Conservation (phyloP, 53 echinoderm and acorn worm genomes). For the Echinometra lucunter region DNA sequence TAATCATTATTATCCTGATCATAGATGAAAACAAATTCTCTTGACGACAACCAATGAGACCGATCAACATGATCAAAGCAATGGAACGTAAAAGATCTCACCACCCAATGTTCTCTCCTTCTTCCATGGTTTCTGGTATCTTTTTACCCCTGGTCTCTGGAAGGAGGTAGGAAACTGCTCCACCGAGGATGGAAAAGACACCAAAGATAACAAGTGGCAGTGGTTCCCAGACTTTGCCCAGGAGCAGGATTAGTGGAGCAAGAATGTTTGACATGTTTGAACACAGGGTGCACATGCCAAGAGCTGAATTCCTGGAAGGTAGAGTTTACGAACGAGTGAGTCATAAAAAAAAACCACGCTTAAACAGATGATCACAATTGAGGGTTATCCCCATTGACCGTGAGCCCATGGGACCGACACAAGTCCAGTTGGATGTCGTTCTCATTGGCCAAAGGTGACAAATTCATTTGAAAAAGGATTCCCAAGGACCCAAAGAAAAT, state of each 20-base stretch:
- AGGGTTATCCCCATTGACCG: too few species aligned
- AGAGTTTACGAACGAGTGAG: not conserved
- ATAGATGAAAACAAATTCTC: too few species aligned
- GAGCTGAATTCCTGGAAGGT: conserved; percentile 8
- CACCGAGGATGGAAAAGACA: conserved; percentile 70
- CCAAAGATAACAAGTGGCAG: conserved; percentile 80
- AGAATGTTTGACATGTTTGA: conserved; percentile 55
- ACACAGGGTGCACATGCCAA: conserved; percentile 45
- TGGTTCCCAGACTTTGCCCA: conserved; percentile 46
- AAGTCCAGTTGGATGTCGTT: too few species aligned
- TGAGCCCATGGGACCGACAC: too few species aligned
- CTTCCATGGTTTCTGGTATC: conserved; percentile 83
- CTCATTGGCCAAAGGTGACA: too few species aligned
- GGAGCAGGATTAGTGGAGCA: conserved; percentile 68
- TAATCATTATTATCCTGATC: too few species aligned
- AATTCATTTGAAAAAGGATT: too few species aligned
- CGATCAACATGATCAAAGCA: not conserved
- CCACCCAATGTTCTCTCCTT: conserved; percentile 79
- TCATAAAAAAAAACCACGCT: too few species aligned
- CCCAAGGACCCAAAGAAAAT: too few species aligned
- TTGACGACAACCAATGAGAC: too few species aligned
- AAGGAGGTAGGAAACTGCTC: conserved; percentile 66
- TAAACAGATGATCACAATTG: too few species aligned
- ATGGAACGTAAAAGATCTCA: not conserved
- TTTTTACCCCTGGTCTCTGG: conserved; percentile 80